A percentile compares a stretch with the other conserved stretches of the same genome.
These are phyloP conservation scores for Mus spicilegus DNA, from an alignment of 2,113 vertebrate species.

Conservation along the genomic window DNA sequence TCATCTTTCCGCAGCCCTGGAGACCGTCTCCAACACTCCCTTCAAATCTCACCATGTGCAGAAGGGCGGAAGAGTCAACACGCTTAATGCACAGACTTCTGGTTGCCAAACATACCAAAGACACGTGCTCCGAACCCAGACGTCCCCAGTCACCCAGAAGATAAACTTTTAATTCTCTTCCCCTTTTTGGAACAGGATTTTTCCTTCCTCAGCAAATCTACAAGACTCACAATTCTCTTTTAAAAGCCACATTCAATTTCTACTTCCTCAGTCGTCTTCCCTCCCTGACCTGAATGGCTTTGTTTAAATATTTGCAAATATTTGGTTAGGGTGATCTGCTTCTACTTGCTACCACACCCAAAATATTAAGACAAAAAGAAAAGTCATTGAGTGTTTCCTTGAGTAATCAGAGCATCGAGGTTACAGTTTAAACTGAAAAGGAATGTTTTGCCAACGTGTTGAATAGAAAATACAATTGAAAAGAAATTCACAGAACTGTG, in stretches of 20 bases:
- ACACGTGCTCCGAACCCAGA: neutral
- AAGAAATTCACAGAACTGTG: neutral
- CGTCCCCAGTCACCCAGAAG: neutral
- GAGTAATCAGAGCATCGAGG: slow-evolving; percentile 44
- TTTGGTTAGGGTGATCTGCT: slow-evolving; percentile 67
- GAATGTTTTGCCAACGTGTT: slow-evolving; percentile 37
- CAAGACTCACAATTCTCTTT: slow-evolving; percentile 19
- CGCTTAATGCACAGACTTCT: neutral
- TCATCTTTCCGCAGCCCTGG: slow-evolving; percentile 42
- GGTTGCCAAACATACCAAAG: neutral
- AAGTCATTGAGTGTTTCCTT: slow-evolving; percentile 49
- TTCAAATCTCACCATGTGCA: neutral
- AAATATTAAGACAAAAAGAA: slow-evolving; percentile 56
- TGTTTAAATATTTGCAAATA: slow-evolving; percentile 68
- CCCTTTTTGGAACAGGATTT: neutral
- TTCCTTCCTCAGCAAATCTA: slow-evolving; percentile 16
- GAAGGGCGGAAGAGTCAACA: neutral
- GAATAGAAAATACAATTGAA: slow-evolving; percentile 42
- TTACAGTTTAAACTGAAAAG: slow-evolving; percentile 60
- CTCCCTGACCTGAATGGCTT: slow-evolving; percentile 48
- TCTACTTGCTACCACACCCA: slow-evolving; percentile 66
- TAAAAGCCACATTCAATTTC: slow-evolving; percentile 29
- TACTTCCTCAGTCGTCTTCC: slow-evolving; percentile 37
- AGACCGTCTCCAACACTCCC: neutral
- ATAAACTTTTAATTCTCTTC: slow-evolving; percentile 38